These are phyloP conservation scores for Psettodes erumei DNA, from an alignment of 2,113 vertebrate genomes.

Conservation along the genomic window DNA sequence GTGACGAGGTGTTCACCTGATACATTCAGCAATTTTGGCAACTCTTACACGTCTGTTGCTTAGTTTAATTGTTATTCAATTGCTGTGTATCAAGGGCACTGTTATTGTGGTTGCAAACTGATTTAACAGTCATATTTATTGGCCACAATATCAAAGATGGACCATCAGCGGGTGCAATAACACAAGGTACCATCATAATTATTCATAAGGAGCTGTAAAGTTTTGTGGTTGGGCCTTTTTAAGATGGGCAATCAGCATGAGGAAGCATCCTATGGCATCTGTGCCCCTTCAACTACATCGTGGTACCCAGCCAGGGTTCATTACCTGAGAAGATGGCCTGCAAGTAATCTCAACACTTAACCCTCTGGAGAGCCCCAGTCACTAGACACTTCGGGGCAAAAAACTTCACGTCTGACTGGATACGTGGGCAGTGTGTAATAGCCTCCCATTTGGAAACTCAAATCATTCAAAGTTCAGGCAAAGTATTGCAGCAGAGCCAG, in stretches of 20 bases:
- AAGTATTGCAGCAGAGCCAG: conserved; percentile 32
- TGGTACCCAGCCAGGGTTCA: conserved; percentile 61
- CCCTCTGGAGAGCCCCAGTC: conserved; percentile 51
- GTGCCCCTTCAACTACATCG: conserved; percentile 44
- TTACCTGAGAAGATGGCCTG: conserved; percentile 66
- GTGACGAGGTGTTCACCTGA: conserved; percentile 23
- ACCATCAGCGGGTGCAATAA: conserved; percentile 39
- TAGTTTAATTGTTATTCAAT: conserved; percentile 49
- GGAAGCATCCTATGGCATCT: conserved; percentile 16
- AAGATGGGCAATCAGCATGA: conserved; percentile 24
- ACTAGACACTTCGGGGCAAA: conserved; percentile 35
- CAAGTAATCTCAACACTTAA: conserved; percentile 63
- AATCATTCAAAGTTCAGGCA: conserved; percentile 53
- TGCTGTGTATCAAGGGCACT: conserved; percentile 33
- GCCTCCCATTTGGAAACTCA: conserved; percentile 56
- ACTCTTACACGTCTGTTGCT: conserved; percentile 11
- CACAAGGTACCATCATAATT: conserved; percentile 53
- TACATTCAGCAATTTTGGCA: conserved; percentile 1
- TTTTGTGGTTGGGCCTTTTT: conserved; percentile 57
- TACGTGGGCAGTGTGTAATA: conserved; percentile 46
- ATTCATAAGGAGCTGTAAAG: conserved; percentile 66
- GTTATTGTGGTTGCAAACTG: conserved; percentile 55
- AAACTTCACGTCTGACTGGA: conserved; percentile 64
- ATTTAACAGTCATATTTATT: conserved; percentile 60
- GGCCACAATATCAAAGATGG: conserved; percentile 37